Evolutionary conservation across 2,797 vertebrate genomes (phyloP), one percentile per base, ranked within the genome.

Genomic region (Spea hammondii): DNA sequence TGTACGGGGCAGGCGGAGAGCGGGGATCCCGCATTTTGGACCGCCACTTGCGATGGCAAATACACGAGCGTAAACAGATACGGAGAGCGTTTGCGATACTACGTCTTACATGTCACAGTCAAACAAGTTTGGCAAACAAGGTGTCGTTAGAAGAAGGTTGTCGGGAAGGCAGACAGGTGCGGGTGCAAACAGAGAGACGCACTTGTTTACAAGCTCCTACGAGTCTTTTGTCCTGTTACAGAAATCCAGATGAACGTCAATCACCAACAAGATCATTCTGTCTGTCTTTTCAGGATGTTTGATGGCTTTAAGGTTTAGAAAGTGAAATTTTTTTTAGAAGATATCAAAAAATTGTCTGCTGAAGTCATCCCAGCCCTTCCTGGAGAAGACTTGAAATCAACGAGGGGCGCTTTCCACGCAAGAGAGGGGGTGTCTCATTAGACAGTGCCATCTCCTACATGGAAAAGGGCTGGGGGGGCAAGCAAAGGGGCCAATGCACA

Each of bases 111-210:
- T 10, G 6, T 72, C 44, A 4, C 32, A 46, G 59, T 62, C 59
- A 32, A 32, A 14, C 55, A 59, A 59, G 4, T 47, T 46, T 54
- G 47, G 59, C 70, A 72, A 70, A 70, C 51, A 70, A 70, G n/a
- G 11, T 17, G 6, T 55, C 12, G 50, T 70, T 44, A 54, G n/a
- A 45, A 44, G 4, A 45, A 55, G 17, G 4, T 6, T 14, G 59
- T 6, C 6, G 51, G 51, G 51, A 11, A 11, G 51, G 6, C 10
- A 13, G 69, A 55, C 7, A 54, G 69, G 14, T 70, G 12, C 69
- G 55, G 69, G 69, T 70, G 69, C 69, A 70, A 69, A 54, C 49
- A 70, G n/a, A 53, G 8, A 17, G 69, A 13, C 69, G 55, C 69
- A 70, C 69, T 70, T 70, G 11, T 70, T 70, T 70, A 55, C 69